Evolutionary conservation across 1,140 invertebrate species (phyloP), one percentile per base, ranked within the genome.

Genomic region (Drosophila insularis): DNA sequence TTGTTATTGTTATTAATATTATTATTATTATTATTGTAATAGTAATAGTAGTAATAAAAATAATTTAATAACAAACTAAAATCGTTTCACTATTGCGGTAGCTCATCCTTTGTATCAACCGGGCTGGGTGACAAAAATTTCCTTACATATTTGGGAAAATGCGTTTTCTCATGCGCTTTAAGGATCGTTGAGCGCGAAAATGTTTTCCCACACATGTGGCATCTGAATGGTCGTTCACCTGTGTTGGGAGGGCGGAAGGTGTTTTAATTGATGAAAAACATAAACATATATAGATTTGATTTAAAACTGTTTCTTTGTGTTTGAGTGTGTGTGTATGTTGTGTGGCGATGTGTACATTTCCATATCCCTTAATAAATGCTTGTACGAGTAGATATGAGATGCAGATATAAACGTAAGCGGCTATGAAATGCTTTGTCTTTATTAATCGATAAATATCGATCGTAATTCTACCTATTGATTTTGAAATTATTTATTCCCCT

Each of bases 131-230:
- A 97, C 80, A 97, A 93, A 93, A 96, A 97, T 93, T 97, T 97
- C 68, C 96, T 94, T 80, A 96, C 95, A 92, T 97, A 97, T 93
- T 97, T 97, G 66, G 96, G 96, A 93, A 96, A 97, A 93, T 97
- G 97, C 75, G 97, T 97, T 93, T 98, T 97, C 92, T 97, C 96
- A 92, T 98, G 97, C 77, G 96, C 96, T 92, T 97, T 97, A 69
- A 97, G 93, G 92, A 97, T 97, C 59, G 97, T 97, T 61, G 96
- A 97, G 71, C 96, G 94, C 56, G 96, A 97, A 92, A 98, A 98
- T 43, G 96, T 97, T 92, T 98, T 98, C 58, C 96, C 96, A 92
- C 97, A 98, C 66, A 97, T 93, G 56, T 95, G 94, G 92, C 97
- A 98, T 75, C 96, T 94, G 93, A 98, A 98, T 3, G 97, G 97